Evolutionary conservation across 2,888 invertebrate species (phyloP).

Genomic region (Cataglyphis cursor): DNA sequence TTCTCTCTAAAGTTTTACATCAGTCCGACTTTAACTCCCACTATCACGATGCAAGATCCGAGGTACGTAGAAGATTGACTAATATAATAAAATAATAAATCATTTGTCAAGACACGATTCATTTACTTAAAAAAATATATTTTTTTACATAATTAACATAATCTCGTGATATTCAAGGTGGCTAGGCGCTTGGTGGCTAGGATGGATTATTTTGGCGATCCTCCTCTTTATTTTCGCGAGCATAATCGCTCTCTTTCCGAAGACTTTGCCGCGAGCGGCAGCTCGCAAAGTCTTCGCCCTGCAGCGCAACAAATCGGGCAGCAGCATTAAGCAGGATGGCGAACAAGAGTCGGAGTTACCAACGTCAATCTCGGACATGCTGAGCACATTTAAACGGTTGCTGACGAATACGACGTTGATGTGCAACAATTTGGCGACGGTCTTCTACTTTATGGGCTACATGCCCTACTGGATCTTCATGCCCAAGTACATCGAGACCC

Average conservation of each 20-base stretch:
- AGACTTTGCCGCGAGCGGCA: slow-evolving; percentile 90
- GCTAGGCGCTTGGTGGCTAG: slow-evolving; percentile 95
- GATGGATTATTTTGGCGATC: slow-evolving; percentile 90
- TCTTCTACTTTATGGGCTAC: slow-evolving; percentile 91
- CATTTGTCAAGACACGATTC: neutral
- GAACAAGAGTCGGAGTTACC: slow-evolving; percentile 80
- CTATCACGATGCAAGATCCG: slow-evolving; percentile 90
- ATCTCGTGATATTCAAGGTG: slow-evolving; percentile 87
- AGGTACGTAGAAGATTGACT: slow-evolving; percentile 73
- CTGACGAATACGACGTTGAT: slow-evolving; percentile 90
- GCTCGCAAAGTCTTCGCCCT: slow-evolving; percentile 87
- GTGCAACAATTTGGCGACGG: slow-evolving; percentile 91
- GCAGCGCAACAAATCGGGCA: slow-evolving; percentile 82
- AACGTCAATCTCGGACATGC: slow-evolving; percentile 88
- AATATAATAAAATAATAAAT: neutral
- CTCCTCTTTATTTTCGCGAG: slow-evolving; percentile 89
- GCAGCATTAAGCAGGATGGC: slow-evolving; percentile 75
- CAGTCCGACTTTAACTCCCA: slow-evolving; percentile 89
- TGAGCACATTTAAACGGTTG: slow-evolving; percentile 89
- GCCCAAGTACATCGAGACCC: slow-evolving; percentile 94
- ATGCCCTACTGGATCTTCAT: slow-evolving; percentile 94
- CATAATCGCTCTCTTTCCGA: slow-evolving; percentile 90
- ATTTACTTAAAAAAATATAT: neutral
- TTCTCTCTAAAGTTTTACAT: slow-evolving; percentile 90
- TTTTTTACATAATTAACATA: neutral